Conservation (phyloP, 2,888 invertebrate genomes). For the Tanypteryx hageni region DNA sequence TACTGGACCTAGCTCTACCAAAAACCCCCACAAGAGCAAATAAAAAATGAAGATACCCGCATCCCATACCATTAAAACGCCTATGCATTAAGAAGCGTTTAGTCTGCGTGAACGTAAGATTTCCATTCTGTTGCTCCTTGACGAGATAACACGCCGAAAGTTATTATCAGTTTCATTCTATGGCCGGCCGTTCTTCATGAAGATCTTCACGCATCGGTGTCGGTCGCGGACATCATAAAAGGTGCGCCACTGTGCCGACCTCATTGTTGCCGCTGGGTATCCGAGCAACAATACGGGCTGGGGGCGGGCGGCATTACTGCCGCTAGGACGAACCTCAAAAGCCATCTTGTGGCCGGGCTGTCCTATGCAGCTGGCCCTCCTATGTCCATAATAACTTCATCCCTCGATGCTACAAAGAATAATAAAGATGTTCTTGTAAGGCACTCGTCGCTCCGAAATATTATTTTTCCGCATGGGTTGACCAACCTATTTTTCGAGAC, state of each 20-base stretch:
- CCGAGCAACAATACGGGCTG: conserved; percentile 42
- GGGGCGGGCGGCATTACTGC: conserved; percentile 4
- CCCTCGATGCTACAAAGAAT: neutral
- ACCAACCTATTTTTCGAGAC: neutral
- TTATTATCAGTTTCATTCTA: no score
- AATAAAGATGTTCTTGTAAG: neutral
- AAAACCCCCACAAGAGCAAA: no score
- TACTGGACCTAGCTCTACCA: no score
- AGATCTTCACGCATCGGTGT: neutral
- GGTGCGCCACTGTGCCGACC: neutral
- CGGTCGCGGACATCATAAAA: neutral
- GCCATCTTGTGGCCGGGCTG: conserved; percentile 29
- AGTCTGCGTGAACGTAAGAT: no score
- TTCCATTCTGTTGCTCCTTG: no score
- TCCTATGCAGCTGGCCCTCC: conserved; percentile 40
- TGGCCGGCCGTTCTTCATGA: neutral
- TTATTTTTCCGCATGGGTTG: conserved; percentile 45
- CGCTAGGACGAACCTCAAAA: conserved; percentile 42
- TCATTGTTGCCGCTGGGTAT: neutral
- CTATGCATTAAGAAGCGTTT: no score
- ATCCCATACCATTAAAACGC: no score
- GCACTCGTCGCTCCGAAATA: conserved; percentile 48
- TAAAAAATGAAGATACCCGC: no score
- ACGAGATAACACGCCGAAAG: no score
- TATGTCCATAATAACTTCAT: conserved; percentile 25